Evolutionary conservation across 2,113 vertebrate species (phyloP).

Genomic region (Labeo catla): DNA sequence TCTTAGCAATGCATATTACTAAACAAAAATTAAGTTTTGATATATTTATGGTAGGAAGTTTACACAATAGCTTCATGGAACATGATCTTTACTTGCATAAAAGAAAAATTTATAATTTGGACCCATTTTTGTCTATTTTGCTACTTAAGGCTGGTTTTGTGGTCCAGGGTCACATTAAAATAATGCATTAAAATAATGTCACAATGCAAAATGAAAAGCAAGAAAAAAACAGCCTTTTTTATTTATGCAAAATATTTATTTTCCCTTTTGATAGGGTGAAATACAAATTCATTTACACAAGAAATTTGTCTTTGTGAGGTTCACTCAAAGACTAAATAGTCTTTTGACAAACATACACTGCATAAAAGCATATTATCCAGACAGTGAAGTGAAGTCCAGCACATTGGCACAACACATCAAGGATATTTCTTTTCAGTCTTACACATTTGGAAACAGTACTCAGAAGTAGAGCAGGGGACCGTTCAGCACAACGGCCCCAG

Average conservation of each 20-base stretch:
- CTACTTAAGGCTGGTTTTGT: no score
- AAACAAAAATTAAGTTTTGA: no score
- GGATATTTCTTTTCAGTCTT: slow-evolving; percentile 3
- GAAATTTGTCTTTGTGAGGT: not conserved
- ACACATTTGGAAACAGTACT: slow-evolving; percentile 14
- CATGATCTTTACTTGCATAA: no score
- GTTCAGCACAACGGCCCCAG: slow-evolving; percentile 65
- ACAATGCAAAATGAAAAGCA: not conserved
- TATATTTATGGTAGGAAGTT: no score
- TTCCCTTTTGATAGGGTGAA: not conserved
- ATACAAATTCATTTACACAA: not conserved
- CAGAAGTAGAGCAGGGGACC: slow-evolving; percentile 45
- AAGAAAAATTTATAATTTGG: no score
- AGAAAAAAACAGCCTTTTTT: not conserved
- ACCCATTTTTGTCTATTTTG: no score
- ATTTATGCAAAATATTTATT: not conserved
- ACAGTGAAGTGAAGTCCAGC: slow-evolving; percentile 5
- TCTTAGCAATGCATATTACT: no score
- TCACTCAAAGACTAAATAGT: slow-evolving; percentile 5
- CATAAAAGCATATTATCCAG: not conserved
- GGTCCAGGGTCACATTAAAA: no score
- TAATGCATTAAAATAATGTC: not conserved
- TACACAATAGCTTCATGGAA: no score
- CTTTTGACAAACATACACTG: slow-evolving; percentile 15
- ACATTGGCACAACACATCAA: slow-evolving; percentile 11